Conservation (phyloP, 2,113 vertebrate genomes). For the Philantomba maxwellii region DNA sequence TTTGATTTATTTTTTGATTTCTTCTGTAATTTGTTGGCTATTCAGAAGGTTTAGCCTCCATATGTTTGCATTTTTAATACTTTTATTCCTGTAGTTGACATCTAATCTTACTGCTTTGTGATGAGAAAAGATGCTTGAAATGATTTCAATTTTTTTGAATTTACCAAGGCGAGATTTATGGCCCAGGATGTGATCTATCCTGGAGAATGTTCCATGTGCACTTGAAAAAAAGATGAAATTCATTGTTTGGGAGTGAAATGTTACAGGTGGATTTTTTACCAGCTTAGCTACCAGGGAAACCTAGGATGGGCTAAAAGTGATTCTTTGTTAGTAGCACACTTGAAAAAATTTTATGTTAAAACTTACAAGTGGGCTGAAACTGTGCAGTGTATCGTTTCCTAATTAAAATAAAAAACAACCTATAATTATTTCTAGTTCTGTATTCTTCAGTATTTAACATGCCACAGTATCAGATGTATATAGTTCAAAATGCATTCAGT, state of each 20-base stretch:
- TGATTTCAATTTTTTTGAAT: not conserved
- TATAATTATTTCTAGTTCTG: not conserved
- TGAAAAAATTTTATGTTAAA: not conserved
- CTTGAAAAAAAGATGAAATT: not conserved
- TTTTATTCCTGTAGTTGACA: not conserved
- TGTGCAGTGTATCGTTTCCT: not conserved
- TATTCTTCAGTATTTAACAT: not conserved
- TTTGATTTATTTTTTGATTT: not conserved
- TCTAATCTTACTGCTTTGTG: not conserved
- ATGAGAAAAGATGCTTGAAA: not conserved
- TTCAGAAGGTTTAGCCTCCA: not conserved
- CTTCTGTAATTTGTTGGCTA: not conserved
- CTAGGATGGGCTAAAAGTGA: not conserved
- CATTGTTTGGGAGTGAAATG: not conserved
- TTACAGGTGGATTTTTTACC: not conserved
- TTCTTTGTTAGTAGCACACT: not conserved
- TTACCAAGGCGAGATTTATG: not conserved
- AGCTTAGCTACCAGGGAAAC: not conserved
- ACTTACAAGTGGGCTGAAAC: not conserved
- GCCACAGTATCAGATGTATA: not conserved
- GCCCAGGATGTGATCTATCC: not conserved
- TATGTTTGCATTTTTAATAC: not conserved
- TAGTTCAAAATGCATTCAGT: not conserved
- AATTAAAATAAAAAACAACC: not conserved
- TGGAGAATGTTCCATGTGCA: not conserved